These are phyloP conservation scores for Bucorvus abyssinicus DNA, from an alignment of 2,797 vertebrate genomes.

Conservation along the genomic window DNA sequence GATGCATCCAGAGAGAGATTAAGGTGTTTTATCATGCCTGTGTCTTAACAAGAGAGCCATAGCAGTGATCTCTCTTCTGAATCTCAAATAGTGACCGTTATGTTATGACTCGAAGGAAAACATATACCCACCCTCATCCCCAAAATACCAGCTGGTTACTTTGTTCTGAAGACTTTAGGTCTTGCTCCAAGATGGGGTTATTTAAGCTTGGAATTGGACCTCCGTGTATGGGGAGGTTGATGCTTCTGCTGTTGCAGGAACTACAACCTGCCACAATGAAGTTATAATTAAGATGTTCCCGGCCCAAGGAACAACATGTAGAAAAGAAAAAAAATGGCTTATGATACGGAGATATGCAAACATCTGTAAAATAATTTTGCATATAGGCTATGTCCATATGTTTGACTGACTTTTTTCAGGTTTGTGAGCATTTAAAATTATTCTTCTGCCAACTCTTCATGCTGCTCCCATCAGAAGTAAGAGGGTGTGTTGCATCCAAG, in stretches of 20 bases:
- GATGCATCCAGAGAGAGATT: conserved; percentile 11
- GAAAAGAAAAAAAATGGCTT: neutral
- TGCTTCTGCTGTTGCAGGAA: conserved; percentile 69
- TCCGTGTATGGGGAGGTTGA: conserved; percentile 61
- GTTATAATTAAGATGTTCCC: conserved; percentile 45
- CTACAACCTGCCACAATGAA: conserved; percentile 47
- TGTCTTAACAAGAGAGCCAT: conserved; percentile 50
- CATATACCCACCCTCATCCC: neutral
- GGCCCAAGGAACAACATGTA: conserved; percentile 58
- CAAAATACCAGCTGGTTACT: conserved; percentile 30
- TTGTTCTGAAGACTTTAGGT: conserved; percentile 68
- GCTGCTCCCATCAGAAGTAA: conserved; percentile 68
- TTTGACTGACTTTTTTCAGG: conserved; percentile 78
- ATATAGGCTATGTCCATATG: conserved; percentile 67
- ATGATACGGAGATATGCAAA: conserved; percentile 50
- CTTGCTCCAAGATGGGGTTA: conserved; percentile 50
- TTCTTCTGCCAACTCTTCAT: conserved; percentile 40
- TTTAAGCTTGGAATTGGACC: conserved; percentile 61
- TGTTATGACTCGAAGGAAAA: neutral
- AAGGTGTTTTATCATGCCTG: conserved; percentile 65
- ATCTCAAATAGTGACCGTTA: conserved; percentile 23
- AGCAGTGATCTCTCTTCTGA: conserved; percentile 19
- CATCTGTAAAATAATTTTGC: conserved; percentile 67
- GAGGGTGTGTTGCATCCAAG: conserved; percentile 71
- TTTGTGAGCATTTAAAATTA: conserved; percentile 74